A percentile compares a stretch with the other conserved stretches of the same genome.
Evolutionary conservation across 2,113 vertebrate genomes (phyloP).

Genomic region (Phocoena phocoena): DNA sequence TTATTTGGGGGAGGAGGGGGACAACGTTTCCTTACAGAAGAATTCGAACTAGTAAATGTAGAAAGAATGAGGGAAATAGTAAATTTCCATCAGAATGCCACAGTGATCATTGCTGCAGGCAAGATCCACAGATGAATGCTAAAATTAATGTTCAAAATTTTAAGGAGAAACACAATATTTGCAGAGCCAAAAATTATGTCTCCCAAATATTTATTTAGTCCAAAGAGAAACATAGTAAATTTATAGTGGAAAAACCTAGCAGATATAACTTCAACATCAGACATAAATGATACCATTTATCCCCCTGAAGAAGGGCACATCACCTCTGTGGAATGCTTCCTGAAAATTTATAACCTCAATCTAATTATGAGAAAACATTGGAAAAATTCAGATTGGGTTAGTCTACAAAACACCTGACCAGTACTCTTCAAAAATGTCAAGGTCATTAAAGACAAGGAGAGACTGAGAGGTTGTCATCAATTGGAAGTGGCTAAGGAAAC

Average conservation of each 20-base stretch:
- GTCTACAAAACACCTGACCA: background rate
- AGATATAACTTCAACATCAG: background rate
- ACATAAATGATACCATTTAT: background rate
- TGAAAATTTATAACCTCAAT: background rate
- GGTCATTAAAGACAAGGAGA: background rate
- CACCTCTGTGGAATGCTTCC: background rate
- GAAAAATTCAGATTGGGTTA: background rate
- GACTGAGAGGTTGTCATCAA: background rate
- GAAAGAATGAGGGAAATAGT: background rate
- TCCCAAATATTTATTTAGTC: background rate
- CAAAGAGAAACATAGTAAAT: background rate
- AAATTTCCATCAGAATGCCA: background rate
- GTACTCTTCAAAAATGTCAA: background rate
- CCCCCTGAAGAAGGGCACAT: background rate
- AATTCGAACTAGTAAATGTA: background rate
- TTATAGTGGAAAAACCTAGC: background rate
- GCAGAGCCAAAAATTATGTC: background rate
- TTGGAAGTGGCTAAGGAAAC: background rate
- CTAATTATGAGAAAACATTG: background rate
- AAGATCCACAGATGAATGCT: background rate
- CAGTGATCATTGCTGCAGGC: background rate
- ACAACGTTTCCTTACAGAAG: background rate
- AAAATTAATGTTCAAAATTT: background rate
- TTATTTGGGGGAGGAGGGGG: background rate
- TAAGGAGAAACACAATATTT: background rate